phyloP scores from a whole-genome alignment of 2,113 vertebrate genomes.

The Corythornis madagascariensis region DNA sequence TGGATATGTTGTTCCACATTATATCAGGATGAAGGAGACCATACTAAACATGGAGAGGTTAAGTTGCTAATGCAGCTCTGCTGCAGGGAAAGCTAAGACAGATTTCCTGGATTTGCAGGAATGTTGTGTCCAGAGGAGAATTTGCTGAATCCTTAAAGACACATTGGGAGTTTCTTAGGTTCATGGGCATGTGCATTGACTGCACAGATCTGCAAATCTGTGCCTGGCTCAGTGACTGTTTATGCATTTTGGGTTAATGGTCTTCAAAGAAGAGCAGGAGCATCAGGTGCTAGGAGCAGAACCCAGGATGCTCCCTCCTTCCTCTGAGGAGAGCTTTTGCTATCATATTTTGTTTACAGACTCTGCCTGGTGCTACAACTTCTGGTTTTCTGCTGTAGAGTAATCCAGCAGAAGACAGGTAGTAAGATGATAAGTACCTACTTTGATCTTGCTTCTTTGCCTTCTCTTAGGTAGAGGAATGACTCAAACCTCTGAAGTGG shows the following conservation, averaged over 20 bases:
- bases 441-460: neutral
- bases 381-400: neutral
- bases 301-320: neutral
- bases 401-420: neutral
- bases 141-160: neutral
- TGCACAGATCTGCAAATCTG: neutral
- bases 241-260: neutral
- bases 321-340: neutral
- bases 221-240: neutral
- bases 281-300: neutral
- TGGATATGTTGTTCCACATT: accelerated
- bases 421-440: neutral
- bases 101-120: neutral
- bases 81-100: neutral
- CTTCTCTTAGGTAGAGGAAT: neutral
- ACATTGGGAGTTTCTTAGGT: accelerated
- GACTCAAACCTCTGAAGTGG: neutral
- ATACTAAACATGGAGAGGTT: neutral
- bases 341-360: neutral
- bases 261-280: neutral
- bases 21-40: neutral
- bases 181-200: accelerated
- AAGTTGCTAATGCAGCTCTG: neutral
- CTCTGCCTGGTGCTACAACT: neutral
- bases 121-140: neutral